These are phyloP conservation scores for Botia kubotai DNA, from an alignment of 2,797 vertebrate genomes.

Conservation along the genomic window DNA sequence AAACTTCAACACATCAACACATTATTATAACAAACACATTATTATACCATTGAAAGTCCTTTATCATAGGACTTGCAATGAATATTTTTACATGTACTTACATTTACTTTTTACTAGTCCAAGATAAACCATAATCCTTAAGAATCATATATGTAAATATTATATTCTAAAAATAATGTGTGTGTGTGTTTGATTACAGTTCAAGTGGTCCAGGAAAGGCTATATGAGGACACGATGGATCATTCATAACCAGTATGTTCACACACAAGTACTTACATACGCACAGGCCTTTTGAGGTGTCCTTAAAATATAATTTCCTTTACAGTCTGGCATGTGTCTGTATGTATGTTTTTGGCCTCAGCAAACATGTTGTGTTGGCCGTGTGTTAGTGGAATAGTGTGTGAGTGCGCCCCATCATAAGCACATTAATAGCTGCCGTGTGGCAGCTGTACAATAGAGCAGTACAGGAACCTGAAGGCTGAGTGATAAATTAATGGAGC, in stretches of 20 bases:
- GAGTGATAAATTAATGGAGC: slow-evolving; percentile 65
- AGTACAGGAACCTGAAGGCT: slow-evolving; percentile 44
- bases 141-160: neutral
- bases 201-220: slow-evolving; percentile 88
- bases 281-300: neutral
- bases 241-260: slow-evolving; percentile 83
- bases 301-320: neutral
- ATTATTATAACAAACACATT: neutral
- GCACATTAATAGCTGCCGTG: slow-evolving; percentile 65
- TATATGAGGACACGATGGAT: slow-evolving; percentile 86
- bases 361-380: slow-evolving; percentile 44
- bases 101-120: neutral
- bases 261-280: neutral
- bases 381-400: slow-evolving; percentile 50
- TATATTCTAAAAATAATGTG: slow-evolving; percentile 6
- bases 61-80: neutral
- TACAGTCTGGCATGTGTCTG: slow-evolving; percentile 12
- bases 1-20: neutral
- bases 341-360: slow-evolving; percentile 17
- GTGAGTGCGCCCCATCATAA: slow-evolving; percentile 62
- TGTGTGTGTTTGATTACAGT: slow-evolving; percentile 72
- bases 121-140: neutral
- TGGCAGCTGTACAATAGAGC: slow-evolving; percentile 68
- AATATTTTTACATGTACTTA: neutral
- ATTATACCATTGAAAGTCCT: neutral